Evolutionary conservation across 2,888 invertebrate genomes (phyloP).

Genomic region (Steinernema hermaphroditum): DNA sequence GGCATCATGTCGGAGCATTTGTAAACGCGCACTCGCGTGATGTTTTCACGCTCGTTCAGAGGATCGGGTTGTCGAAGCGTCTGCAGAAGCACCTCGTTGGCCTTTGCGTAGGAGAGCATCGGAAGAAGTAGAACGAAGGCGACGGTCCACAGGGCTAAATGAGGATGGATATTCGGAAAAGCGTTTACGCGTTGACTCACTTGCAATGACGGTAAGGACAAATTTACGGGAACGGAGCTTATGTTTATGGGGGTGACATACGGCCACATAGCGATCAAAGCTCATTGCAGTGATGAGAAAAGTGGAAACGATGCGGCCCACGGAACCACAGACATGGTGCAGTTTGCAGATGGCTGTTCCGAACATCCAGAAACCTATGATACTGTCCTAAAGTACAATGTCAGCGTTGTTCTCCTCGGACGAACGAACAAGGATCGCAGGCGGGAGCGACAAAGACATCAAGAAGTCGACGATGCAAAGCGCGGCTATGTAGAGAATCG

Average conservation of each 20-base stretch:
- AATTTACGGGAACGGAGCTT: slow-evolving; percentile 55
- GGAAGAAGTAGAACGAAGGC: slow-evolving; percentile 61
- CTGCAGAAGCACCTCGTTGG: slow-evolving; percentile 50
- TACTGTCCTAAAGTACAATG: slow-evolving; percentile 55
- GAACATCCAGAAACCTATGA: slow-evolving; percentile 65
- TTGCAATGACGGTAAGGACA: slow-evolving; percentile 53
- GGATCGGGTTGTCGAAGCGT: slow-evolving; percentile 41
- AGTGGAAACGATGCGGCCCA: slow-evolving; percentile 62
- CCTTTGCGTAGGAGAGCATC: slow-evolving; percentile 58
- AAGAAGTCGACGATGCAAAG: slow-evolving; percentile 62
- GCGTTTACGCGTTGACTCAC: slow-evolving; percentile 34
- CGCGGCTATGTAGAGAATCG: slow-evolving; percentile 61
- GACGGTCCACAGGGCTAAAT: slow-evolving; percentile 51
- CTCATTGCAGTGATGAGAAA: slow-evolving; percentile 65
- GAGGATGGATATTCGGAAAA: neutral
- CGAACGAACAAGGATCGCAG: slow-evolving; percentile 59
- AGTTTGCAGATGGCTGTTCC: slow-evolving; percentile 61
- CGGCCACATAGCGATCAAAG: slow-evolving; percentile 64
- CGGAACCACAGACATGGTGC: slow-evolving; percentile 60
- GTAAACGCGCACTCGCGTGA: slow-evolving; percentile 61
- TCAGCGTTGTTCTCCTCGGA: too few species aligned
- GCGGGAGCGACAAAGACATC: slow-evolving; percentile 62
- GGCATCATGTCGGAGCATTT: slow-evolving; percentile 61
- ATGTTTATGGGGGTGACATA: slow-evolving; percentile 59
- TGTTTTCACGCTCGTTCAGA: slow-evolving; percentile 43